Evolutionary conservation across 2,797 vertebrate genomes (phyloP).

Genomic region (Salmo trutta): DNA sequence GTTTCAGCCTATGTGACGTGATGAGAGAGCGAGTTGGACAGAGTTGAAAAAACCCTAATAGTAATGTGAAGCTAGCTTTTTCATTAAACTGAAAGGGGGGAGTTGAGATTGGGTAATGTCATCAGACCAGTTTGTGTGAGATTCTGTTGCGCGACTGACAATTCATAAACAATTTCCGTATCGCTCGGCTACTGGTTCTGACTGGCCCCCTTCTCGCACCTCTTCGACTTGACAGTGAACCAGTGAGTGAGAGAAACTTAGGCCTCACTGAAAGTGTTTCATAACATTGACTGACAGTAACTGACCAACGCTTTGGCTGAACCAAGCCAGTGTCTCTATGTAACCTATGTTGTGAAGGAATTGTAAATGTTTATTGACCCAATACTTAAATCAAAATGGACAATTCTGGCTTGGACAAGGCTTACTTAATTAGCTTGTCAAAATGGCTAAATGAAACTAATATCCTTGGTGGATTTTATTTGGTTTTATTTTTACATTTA

Average conservation of each 20-base stretch:
- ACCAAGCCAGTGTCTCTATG: background rate
- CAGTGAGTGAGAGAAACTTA: conserved; percentile 65
- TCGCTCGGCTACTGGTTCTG: conserved; percentile 35
- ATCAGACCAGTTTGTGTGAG: conserved; percentile 65
- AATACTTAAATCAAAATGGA: background rate
- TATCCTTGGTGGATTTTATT: background rate
- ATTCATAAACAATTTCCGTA: conserved; percentile 73
- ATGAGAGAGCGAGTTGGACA: background rate
- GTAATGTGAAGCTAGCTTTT: conserved; percentile 26
- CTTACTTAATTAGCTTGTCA: background rate
- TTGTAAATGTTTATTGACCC: background rate
- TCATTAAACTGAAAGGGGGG: conserved; percentile 28
- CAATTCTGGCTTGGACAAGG: background rate
- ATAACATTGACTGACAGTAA: conserved; percentile 54
- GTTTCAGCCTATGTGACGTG: background rate
- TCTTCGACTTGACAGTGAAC: conserved; percentile 57
- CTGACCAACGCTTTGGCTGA: background rate
- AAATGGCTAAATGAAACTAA: background rate
- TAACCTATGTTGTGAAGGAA: background rate
- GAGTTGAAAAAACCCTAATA: conserved; percentile 17
- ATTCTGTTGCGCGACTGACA: conserved; percentile 43
- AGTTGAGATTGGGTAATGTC: conserved; percentile 42
- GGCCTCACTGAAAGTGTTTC: conserved; percentile 64
- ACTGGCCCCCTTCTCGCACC: conserved; percentile 31
- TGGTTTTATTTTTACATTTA: background rate